These are phyloP conservation scores for Peromyscus maniculatus DNA, from an alignment of 2,113 vertebrate genomes.

Conservation along the genomic window DNA sequence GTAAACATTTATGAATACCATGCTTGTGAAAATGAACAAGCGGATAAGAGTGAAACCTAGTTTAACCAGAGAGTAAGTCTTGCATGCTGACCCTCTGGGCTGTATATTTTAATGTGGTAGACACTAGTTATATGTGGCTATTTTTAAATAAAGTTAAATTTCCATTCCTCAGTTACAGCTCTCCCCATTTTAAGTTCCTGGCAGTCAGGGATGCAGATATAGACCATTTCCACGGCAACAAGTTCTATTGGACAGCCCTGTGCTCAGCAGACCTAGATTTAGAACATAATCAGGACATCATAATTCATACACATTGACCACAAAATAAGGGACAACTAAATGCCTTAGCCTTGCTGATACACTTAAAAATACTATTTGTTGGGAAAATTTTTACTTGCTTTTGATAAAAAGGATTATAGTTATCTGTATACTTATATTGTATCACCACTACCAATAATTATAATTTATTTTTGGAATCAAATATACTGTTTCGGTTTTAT, in stretches of 20 bases:
- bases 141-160: conserved; percentile 64
- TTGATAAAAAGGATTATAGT: conserved; percentile 59
- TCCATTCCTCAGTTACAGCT: neutral
- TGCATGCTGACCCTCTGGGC: neutral
- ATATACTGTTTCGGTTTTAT: conserved; percentile 49
- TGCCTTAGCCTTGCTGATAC: conserved; percentile 5
- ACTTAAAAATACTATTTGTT: neutral
- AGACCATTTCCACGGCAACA: conserved; percentile 33
- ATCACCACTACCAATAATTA: conserved; percentile 36
- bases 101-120: neutral
- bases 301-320: conserved; percentile 39
- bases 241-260: conserved; percentile 2
- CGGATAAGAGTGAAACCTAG: conserved; percentile 37
- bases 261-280: neutral
- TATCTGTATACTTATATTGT: conserved; percentile 20
- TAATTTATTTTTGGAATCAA: conserved; percentile 39
- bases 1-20: conserved; percentile 28
- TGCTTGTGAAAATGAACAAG: conserved; percentile 39
- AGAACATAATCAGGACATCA: conserved; percentile 26
- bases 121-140: neutral
- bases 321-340: conserved; percentile 53
- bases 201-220: neutral
- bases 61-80: neutral
- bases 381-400: conserved; percentile 46
- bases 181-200: conserved; percentile 42